Conservation (phyloP, 1,140 invertebrate species). For the Habropoda laboriosa region DNA sequence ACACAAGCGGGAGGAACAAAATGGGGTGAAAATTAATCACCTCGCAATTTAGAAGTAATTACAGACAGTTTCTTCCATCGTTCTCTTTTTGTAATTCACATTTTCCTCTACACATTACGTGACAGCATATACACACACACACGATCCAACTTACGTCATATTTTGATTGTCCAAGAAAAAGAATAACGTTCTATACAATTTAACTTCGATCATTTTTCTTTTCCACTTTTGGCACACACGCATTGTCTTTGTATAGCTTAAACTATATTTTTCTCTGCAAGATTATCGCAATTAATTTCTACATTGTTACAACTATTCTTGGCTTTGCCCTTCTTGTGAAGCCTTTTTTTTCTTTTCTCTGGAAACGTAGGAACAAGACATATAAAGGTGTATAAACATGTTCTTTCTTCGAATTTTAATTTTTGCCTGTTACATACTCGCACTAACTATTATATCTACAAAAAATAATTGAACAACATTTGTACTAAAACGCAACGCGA, state of each 20-base stretch:
- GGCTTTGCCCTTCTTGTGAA: background rate
- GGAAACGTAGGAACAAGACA: constrained; percentile 26
- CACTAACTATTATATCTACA: too few relatives aligned
- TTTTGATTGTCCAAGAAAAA: constrained; percentile 56
- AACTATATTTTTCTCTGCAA: background rate
- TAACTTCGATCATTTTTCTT: background rate
- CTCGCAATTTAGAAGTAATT: constrained; percentile 1
- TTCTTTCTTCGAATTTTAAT: too few relatives aligned
- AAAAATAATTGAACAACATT: too few relatives aligned
- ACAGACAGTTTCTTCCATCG: background rate
- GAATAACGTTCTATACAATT: background rate
- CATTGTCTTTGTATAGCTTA: constrained; percentile 22
- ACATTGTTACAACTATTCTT: background rate
- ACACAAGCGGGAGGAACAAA: background rate
- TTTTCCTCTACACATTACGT: background rate
- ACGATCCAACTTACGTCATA: constrained; percentile 33
- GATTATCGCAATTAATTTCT: constrained; percentile 5
- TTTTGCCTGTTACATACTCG: too few relatives aligned
- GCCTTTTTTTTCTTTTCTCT: too few relatives aligned
- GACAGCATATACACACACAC: constrained; percentile 32
- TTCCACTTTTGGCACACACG: constrained; percentile 52
- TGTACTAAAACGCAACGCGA: too few relatives aligned
- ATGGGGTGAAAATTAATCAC: constrained; percentile 11
- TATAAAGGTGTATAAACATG: background rate
- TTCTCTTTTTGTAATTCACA: background rate